Evolutionary conservation across 1,140 invertebrate species (phyloP), one percentile per base, ranked within the genome.

Genomic region (Drosophila suzukii): DNA sequence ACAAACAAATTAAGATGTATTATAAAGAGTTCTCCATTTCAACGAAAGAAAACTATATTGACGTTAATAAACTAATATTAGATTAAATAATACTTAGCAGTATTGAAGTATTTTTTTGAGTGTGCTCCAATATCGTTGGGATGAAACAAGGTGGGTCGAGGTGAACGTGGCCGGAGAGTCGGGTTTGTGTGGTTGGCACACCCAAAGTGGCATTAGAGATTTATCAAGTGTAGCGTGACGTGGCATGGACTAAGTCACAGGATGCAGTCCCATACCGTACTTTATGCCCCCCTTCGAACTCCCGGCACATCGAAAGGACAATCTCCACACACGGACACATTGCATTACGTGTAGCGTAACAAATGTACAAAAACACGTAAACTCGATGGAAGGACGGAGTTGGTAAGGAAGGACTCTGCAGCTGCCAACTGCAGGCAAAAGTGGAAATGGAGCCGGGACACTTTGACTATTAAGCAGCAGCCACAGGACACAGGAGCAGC

Each of bases 311-410:
- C 56, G 32, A 50, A 44, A 6, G 46, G 55, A 59, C 61, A 60
- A 58, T 46, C 65, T 44, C 47, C 30, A 58, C 36, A 66, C 49
- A 58, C 47, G 47, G 44, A 83, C 67, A 82, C 82, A 82, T 83
- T 77, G 80, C 82, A 89, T 88, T 88, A 88, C 83, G 83, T 88
- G 84, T 88, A 89, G 84, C 84, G 84, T 89, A 88, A 89, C 84
- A 88, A 88, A 88, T 89, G 84, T 89, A 81, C 80, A 89, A 88
- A 84, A 88, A 89, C 84, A 88, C 84, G 84, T 86, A 86, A 86
- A 66, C 84, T 73, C 66, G 34, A 46, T 62, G 68, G 59, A 56
- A 50, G 60, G 51, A 70, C 54, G 46, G 50, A 41, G 43, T 27
- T 55, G 61, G 49, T 66, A 36, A 43, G 17, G 36, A 44, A 51